A percentile compares a stretch with the other conserved stretches of the same genome.
Conservation (phyloP, 2,113 vertebrate species). For the Salvelinus alpinus region DNA sequence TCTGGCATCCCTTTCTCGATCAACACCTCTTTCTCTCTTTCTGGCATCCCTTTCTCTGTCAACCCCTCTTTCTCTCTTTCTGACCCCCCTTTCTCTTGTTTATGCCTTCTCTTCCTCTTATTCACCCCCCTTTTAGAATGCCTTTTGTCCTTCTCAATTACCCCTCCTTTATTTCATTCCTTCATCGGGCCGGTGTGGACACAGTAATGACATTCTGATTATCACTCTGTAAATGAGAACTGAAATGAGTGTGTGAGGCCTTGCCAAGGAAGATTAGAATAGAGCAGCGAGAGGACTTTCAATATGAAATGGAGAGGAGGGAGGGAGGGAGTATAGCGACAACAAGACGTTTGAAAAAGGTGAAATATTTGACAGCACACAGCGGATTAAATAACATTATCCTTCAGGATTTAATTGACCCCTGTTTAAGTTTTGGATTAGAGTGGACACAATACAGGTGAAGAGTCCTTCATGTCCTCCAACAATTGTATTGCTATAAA, state of each 20-base stretch:
- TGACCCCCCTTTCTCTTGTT: conserved; percentile 17
- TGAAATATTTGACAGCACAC: conserved; percentile 63
- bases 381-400: conserved; percentile 72
- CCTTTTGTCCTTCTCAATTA: conserved; percentile 89
- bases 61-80: neutral
- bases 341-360: conserved; percentile 64
- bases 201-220: conserved; percentile 98
- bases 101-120: conserved; percentile 62
- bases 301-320: conserved; percentile 54
- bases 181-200: conserved; percentile 78
- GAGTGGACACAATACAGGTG: conserved; percentile 55
- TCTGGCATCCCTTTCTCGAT: too few species aligned
- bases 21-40: too few species aligned
- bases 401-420: conserved; percentile 72
- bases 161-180: conserved; percentile 73
- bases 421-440: conserved; percentile 61
- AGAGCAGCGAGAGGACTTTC: conserved; percentile 64
- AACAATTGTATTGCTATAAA: conserved; percentile 60
- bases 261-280: conserved; percentile 65
- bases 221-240: conserved; percentile 99
- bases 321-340: conserved; percentile 35
- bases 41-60: neutral
- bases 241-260: conserved; percentile 89
- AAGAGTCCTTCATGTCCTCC: conserved; percentile 63
- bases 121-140: conserved; percentile 73